A percentile compares a stretch with the other conserved stretches of the same genome.
Conservation (phyloP, 2,888 invertebrate genomes). For the Netelia virgata region DNA sequence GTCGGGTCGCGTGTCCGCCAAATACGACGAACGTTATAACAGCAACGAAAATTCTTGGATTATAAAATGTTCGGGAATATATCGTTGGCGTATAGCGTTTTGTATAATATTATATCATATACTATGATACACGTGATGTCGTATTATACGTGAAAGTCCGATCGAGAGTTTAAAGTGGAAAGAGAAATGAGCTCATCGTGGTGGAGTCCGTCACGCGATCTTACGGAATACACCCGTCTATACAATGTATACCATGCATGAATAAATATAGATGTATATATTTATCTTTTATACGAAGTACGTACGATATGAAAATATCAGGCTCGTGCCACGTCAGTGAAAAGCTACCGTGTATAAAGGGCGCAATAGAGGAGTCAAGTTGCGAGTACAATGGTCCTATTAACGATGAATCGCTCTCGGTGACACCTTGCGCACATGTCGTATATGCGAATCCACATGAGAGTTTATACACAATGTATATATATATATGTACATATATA, state of each 20-base stretch:
- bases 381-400: conserved; percentile 67
- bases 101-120: not conserved
- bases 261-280: not conserved
- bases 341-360: conserved; percentile 33
- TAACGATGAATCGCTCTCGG: conserved; percentile 73
- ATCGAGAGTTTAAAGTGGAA: conserved; percentile 6
- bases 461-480: conserved; percentile 32
- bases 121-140: not conserved
- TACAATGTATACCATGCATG: not conserved
- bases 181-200: conserved; percentile 30
- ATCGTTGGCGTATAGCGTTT: not conserved
- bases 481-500: not conserved
- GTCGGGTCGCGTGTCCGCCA: not conserved
- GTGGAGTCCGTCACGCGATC: conserved; percentile 24
- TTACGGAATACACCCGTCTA: not conserved
- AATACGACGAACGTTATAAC: not conserved
- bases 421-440: conserved; percentile 79
- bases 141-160: conserved; percentile 2
- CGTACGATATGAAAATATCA: conserved; percentile 55
- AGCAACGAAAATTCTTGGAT: conserved; percentile 11
- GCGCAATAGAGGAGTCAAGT: conserved; percentile 62
- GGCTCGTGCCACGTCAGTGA: conserved; percentile 52
- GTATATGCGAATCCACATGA: conserved; percentile 64
- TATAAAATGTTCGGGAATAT: not conserved
- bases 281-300: not conserved